A percentile compares a stretch with the other conserved stretches of the same genome.
phyloP scores from a whole-genome alignment of 2,888 invertebrate genomes.

The Drosophila meridiana region DNA sequence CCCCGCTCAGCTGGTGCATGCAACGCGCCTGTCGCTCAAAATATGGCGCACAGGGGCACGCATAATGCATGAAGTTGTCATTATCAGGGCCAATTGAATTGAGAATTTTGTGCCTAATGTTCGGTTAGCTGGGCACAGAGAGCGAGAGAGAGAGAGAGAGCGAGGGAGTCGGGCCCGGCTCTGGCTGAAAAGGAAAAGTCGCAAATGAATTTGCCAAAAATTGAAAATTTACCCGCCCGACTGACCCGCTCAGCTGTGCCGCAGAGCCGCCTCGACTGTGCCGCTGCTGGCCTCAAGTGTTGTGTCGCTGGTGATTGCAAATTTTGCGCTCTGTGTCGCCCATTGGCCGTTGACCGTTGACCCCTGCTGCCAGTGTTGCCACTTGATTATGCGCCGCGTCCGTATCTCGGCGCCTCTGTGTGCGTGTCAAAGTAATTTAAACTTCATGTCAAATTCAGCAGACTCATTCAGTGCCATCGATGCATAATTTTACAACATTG shows the following conservation, averaged over 20 bases:
- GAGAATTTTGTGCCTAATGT: constrained; percentile 79
- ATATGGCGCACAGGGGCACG: constrained; percentile 47
- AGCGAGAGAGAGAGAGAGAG: too few species aligned
- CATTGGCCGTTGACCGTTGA: constrained; percentile 55
- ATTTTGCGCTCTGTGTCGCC: constrained; percentile 50
- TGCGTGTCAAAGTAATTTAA: constrained; percentile 77
- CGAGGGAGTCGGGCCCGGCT: not conserved
- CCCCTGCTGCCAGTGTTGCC: constrained; percentile 59
- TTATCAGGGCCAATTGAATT: constrained; percentile 82
- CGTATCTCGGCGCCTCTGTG: constrained; percentile 15
- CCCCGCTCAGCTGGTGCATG: not conserved
- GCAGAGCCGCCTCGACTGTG: not conserved
- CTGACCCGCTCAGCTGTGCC: constrained; percentile 10
- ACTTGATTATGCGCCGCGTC: constrained; percentile 70
- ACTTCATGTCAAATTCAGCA: constrained; percentile 83
- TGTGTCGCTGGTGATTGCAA: constrained; percentile 66
- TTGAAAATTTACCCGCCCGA: constrained; percentile 48
- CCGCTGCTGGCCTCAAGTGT: constrained; percentile 47
- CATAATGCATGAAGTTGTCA: constrained; percentile 80
- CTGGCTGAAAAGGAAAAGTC: constrained; percentile 28
- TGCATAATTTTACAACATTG: constrained; percentile 75
- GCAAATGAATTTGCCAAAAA: constrained; percentile 68
- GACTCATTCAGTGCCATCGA: constrained; percentile 78
- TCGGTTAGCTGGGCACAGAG: constrained; percentile 27
- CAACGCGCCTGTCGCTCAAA: constrained; percentile 41